These are phyloP conservation scores for Zosterops japonicus DNA, from an alignment of 2,113 vertebrate species.

Conservation along the genomic window DNA sequence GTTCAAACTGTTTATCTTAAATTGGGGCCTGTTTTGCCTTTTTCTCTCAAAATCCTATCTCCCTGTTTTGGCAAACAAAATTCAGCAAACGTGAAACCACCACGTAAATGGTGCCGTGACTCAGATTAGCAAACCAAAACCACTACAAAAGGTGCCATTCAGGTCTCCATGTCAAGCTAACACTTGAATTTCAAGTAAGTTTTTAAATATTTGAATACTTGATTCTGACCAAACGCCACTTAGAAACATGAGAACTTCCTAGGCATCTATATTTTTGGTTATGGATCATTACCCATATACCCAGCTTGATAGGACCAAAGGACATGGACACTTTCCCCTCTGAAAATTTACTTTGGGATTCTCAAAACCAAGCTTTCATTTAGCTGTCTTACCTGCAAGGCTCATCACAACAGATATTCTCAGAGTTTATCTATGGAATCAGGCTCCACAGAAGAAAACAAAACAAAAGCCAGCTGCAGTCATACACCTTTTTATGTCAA, in stretches of 20 bases:
- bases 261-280: background rate
- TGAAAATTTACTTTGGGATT: background rate
- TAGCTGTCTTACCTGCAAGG: background rate
- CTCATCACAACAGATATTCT: accelerated
- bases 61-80: too few species aligned
- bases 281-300: background rate
- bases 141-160: background rate
- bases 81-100: too few species aligned
- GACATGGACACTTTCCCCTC: accelerated
- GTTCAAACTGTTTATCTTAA: background rate
- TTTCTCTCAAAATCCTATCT: too few species aligned
- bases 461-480: background rate
- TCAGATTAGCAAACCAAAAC: too few species aligned
- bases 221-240: background rate
- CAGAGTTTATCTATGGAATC: background rate
- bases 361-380: background rate
- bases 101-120: too few species aligned
- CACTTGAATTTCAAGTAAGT: background rate
- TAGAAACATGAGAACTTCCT: background rate
- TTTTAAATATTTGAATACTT: background rate
- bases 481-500: background rate
- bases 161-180: background rate
- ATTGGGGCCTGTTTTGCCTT: too few species aligned
- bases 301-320: background rate
- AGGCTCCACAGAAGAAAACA: background rate